These are phyloP conservation scores for Aradus depressus DNA, from an alignment of 2,888 invertebrate species.

Conservation along the genomic window DNA sequence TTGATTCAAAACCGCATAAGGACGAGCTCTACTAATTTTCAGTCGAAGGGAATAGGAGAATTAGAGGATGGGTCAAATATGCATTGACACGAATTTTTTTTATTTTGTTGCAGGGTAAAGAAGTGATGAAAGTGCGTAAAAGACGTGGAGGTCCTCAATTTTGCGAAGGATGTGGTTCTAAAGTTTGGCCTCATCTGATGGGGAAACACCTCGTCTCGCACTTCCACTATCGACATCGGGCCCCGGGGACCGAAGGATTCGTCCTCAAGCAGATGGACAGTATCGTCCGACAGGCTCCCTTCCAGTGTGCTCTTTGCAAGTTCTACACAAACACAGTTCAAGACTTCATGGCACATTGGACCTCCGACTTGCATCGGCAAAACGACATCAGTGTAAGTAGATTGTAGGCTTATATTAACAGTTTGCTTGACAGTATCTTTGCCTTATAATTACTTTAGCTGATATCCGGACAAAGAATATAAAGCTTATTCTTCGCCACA, in stretches of 20 bases:
- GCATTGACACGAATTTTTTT: too few species aligned
- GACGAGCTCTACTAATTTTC: too few species aligned
- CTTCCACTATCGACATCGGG: slow-evolving; percentile 65
- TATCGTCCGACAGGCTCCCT: slow-evolving; percentile 70
- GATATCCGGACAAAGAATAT: too few species aligned
- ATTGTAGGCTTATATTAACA: too few species aligned
- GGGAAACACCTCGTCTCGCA: slow-evolving; percentile 79
- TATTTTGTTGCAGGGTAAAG: slow-evolving; percentile 9
- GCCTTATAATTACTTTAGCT: too few species aligned
- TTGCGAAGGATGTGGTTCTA: slow-evolving; percentile 61
- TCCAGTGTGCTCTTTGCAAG: slow-evolving; percentile 71
- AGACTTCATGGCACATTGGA: slow-evolving; percentile 63
- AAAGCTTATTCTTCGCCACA: too few species aligned
- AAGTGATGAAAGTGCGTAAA: slow-evolving; percentile 2
- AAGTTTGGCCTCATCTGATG: slow-evolving; percentile 55
- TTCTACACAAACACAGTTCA: slow-evolving; percentile 71
- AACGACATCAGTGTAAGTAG: slow-evolving; percentile 40
- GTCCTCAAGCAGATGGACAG: slow-evolving; percentile 65
- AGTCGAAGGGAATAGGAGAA: too few species aligned
- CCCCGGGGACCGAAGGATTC: slow-evolving; percentile 47
- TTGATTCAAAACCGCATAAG: too few species aligned
- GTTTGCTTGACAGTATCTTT: too few species aligned
- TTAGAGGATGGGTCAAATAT: too few species aligned
- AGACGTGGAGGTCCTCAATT: slow-evolving; percentile 36
- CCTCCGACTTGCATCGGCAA: slow-evolving; percentile 48